Percentiles rank a stretch among this genome's conserved stretches.
Evolutionary conservation across 2,888 invertebrate genomes (phyloP).

Genomic region (Sesamia inferens): DNA sequence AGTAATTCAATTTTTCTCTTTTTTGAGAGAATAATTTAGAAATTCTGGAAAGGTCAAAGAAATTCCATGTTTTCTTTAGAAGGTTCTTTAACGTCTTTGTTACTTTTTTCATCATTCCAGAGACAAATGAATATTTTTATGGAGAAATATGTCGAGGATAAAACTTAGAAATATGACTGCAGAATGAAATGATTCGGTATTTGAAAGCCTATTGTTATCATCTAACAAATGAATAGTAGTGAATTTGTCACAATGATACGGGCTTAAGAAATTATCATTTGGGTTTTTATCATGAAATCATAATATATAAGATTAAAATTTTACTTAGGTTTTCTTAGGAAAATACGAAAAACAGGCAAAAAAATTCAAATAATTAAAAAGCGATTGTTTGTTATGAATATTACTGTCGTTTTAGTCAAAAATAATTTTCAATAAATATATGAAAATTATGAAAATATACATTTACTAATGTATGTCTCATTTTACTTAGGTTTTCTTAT

Average conservation of each 20-base stretch:
- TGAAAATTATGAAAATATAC: too few species aligned
- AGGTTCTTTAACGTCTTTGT: conserved; percentile 41
- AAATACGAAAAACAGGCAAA: background rate
- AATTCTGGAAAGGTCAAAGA: conserved; percentile 56
- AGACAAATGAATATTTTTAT: conserved; percentile 35
- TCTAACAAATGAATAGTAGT: conserved; percentile 25
- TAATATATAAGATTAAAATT: background rate
- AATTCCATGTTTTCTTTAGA: conserved; percentile 57
- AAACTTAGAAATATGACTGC: conserved; percentile 31
- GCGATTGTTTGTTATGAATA: background rate
- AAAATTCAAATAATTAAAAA: background rate
- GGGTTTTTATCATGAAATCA: conserved; percentile 20
- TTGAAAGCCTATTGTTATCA: conserved; percentile 43
- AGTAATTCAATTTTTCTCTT: conserved; percentile 80
- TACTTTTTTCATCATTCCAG: conserved; percentile 45
- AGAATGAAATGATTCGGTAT: conserved; percentile 30
- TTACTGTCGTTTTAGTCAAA: too few species aligned
- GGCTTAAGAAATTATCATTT: conserved; percentile 44
- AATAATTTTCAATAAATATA: too few species aligned
- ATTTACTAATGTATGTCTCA: too few species aligned
- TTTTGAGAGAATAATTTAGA: conserved; percentile 62
- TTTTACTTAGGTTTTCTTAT: background rate
- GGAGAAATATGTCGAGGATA: conserved; percentile 28
- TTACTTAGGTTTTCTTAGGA: background rate
- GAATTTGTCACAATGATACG: conserved; percentile 47